phyloP scores from a whole-genome alignment of 2,888 invertebrate species.

The Hoplodrina blanda region DNA sequence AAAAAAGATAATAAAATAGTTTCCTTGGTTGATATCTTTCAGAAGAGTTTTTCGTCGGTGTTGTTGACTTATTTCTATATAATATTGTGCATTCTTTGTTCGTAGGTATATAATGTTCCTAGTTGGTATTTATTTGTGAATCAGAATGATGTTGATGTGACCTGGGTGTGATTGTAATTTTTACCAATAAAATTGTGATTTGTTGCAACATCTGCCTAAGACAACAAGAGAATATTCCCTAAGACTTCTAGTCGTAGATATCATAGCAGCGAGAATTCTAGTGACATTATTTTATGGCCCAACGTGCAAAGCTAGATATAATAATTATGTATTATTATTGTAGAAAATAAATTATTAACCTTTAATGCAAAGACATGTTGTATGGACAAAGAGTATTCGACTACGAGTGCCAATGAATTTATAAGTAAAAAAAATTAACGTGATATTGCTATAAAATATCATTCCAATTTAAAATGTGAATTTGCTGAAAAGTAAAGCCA shows the following conservation, averaged over 20 bases:
- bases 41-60: constrained; percentile 70
- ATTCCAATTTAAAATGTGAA: constrained; percentile 66
- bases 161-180: constrained; percentile 87
- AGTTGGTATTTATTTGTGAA: constrained; percentile 74
- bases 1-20: constrained; percentile 83
- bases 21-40: constrained; percentile 70
- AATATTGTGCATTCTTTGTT: constrained; percentile 75
- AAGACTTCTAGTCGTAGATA: constrained; percentile 22
- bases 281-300: constrained; percentile 54
- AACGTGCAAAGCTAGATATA: constrained; percentile 55
- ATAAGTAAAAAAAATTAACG: constrained; percentile 13
- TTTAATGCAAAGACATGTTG: constrained; percentile 26
- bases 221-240: constrained; percentile 33
- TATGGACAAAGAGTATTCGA: constrained; percentile 34
- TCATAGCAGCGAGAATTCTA: constrained; percentile 39
- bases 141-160: constrained; percentile 87
- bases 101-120: constrained; percentile 74
- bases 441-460: constrained; percentile 56
- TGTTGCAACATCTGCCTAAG: constrained; percentile 75
- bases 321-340: constrained; percentile 33
- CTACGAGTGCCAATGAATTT: constrained; percentile 39
- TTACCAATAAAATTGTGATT: constrained; percentile 78
- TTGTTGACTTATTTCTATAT: constrained; percentile 74
- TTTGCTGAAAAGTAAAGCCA: constrained; percentile 78
- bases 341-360: constrained; percentile 32